These are phyloP conservation scores for Sesia apiformis DNA, from an alignment of 2,888 invertebrate genomes.

Conservation along the genomic window DNA sequence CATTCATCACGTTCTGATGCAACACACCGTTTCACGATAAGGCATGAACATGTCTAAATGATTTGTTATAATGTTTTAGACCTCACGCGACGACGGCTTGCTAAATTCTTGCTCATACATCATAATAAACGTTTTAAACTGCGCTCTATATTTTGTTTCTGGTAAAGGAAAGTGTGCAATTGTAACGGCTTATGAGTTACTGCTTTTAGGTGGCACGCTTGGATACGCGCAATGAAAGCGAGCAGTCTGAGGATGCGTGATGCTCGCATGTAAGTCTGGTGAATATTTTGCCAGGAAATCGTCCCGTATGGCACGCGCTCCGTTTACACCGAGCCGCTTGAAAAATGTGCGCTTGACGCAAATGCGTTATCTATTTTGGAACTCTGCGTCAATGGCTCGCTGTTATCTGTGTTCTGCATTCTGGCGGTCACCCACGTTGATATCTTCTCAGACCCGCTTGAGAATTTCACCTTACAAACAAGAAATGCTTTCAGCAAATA, in stretches of 20 bases:
- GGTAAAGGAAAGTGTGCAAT: too few relatives aligned
- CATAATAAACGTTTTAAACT: too few relatives aligned
- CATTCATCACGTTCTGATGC: too few relatives aligned
- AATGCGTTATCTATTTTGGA: constrained; percentile 74
- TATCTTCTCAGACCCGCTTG: constrained; percentile 3
- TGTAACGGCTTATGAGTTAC: too few relatives aligned
- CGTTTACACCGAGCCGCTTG: constrained; percentile 53
- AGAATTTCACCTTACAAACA: background rate
- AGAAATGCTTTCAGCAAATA: too few relatives aligned
- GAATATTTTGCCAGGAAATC: constrained; percentile 64
- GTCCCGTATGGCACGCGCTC: constrained; percentile 51
- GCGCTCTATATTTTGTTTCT: too few relatives aligned
- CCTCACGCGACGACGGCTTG: too few relatives aligned
- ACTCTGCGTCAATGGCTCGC: constrained; percentile 60
- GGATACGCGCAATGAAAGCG: constrained; percentile 27
- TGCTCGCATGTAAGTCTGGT: constrained; percentile 23
- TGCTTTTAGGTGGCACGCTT: background rate
- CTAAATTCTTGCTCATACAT: too few relatives aligned
- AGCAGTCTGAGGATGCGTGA: constrained; percentile 19
- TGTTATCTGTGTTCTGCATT: constrained; percentile 63
- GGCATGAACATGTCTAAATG: too few relatives aligned
- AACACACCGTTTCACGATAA: too few relatives aligned
- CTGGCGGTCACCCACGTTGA: constrained; percentile 52
- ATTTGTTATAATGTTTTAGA: too few relatives aligned
- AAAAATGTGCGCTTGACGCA: constrained; percentile 72